Conservation (phyloP, 2,888 invertebrate genomes). For the Noctuana brunneofusca region DNA sequence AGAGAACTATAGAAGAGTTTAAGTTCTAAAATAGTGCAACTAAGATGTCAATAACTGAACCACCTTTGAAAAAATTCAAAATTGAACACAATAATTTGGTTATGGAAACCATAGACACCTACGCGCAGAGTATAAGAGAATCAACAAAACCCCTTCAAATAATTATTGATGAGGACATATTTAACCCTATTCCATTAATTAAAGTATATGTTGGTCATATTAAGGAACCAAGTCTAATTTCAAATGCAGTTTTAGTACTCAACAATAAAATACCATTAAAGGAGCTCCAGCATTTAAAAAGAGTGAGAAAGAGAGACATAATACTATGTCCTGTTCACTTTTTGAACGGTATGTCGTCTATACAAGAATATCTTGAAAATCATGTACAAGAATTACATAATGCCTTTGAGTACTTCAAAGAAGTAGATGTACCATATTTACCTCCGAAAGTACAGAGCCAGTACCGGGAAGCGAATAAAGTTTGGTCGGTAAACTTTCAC, state of each 20-base stretch:
- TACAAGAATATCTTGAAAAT: constrained; percentile 65
- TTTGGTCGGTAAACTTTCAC: constrained; percentile 94
- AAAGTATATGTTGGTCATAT: constrained; percentile 85
- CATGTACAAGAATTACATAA: constrained; percentile 75
- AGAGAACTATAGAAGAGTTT: constrained; percentile 3
- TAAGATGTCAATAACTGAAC: constrained; percentile 45
- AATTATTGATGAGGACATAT: constrained; percentile 83
- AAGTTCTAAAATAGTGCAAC: too few species aligned
- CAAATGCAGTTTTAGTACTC: constrained; percentile 83
- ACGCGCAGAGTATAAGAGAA: constrained; percentile 48
- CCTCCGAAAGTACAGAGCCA: constrained; percentile 87
- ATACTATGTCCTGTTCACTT: constrained; percentile 74
- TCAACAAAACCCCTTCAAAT: constrained; percentile 59
- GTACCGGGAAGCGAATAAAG: constrained; percentile 80
- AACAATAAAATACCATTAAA: constrained; percentile 84
- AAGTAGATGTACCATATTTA: constrained; percentile 82
- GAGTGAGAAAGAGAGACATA: constrained; percentile 84
- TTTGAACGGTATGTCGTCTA: constrained; percentile 49
- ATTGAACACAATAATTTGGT: constrained; percentile 30
- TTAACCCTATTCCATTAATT: constrained; percentile 70
- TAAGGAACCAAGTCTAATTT: constrained; percentile 83
- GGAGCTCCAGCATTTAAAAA: constrained; percentile 87
- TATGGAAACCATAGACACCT: constrained; percentile 47
- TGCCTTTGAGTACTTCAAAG: constrained; percentile 76
- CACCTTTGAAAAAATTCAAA: constrained; percentile 57